Evolutionary conservation across 30 jellyfish, hydroid and myxozoan genomes (phyloP), one percentile per base, ranked within the genome.

Genomic region (Calvadosia cruxmelitensis): DNA sequence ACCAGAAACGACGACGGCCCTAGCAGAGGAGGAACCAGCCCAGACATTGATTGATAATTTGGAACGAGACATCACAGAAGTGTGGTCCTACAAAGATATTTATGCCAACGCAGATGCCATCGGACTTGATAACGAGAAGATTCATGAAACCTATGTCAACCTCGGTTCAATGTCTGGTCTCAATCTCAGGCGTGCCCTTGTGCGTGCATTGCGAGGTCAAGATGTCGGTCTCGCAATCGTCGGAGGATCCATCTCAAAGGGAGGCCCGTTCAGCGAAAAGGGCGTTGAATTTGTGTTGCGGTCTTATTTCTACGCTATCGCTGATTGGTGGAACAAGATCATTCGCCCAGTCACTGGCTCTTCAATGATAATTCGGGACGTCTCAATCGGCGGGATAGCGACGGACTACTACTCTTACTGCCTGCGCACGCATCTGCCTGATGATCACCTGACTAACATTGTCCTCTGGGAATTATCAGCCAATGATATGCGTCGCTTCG

Each of bases 301-400:
- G 52, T 67, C 99, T 67, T 91, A 91, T 42, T 91, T 91, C 91
- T 91, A 91, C 34, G 94, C 95, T 24, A 82, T 91, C n/a, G 99
- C 94, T 27, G 99, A 91, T 75, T 91, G 93, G 87, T 91, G 99
- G 99, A 91, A 91, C 64, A 91, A 91, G 75, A 85, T 91, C 3
- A 91, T 91, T 48, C 81, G 99, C 15, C 99, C 99, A 20, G 92
- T 91, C 34, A 91, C 99, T 53, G 99, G 99, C 50, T 91, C 99
- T 0, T 84, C 94, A 10, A 82, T 91, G 99, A 70, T 82, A n/a
- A 78, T 91, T 32, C 79, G 99, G 53, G 99, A 91, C 70, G 95
- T 78, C 34, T 91, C 99, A 13, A 91, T 91, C 49, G 99, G 99
- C 5, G 99, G 99, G 13, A 91, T 91, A 23, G 99, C 99, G 3